Evolutionary conservation across 2,797 vertebrate genomes (phyloP).

Genomic region (Ambastaia sidthimunki): DNA sequence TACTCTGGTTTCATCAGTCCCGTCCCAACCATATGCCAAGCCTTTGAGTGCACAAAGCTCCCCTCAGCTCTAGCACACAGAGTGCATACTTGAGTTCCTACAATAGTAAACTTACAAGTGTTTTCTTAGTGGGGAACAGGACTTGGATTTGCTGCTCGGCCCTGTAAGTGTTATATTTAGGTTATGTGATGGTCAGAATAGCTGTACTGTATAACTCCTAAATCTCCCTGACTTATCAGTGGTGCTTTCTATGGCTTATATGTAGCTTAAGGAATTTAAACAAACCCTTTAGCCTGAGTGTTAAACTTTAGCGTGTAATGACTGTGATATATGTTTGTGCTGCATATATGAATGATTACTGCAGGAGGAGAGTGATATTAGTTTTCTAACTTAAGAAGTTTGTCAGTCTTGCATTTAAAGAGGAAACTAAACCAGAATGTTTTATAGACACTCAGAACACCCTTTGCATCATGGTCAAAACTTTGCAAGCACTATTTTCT

Average conservation of each 20-base stretch:
- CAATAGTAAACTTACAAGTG: slow-evolving; percentile 33
- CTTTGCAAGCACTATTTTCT: neutral
- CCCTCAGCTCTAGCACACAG: slow-evolving; percentile 4
- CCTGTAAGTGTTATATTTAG: slow-evolving; percentile 31
- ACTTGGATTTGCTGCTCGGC: slow-evolving; percentile 15
- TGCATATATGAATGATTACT: too few relatives aligned
- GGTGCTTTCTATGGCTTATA: neutral
- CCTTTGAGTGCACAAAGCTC: slow-evolving; percentile 17
- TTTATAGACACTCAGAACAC: neutral
- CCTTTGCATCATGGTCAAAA: neutral
- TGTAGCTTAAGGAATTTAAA: neutral
- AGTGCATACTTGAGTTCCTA: slow-evolving; percentile 40
- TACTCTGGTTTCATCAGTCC: slow-evolving; percentile 29
- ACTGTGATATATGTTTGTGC: too few relatives aligned
- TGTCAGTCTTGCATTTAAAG: too few relatives aligned
- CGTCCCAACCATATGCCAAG: slow-evolving; percentile 25
- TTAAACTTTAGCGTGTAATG: neutral
- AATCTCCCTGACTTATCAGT: neutral
- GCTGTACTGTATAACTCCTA: neutral
- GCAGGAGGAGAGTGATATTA: too few relatives aligned
- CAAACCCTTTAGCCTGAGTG: neutral
- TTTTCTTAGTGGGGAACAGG: slow-evolving; percentile 35
- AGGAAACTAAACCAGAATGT: neutral
- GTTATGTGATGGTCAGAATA: slow-evolving; percentile 12
- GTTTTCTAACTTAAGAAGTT: too few relatives aligned